Percentiles rank a stretch among this genome's conserved stretches.
These are phyloP conservation scores for Chromis chromis DNA, from an alignment of 2,797 vertebrate species.

Conservation along the genomic window DNA sequence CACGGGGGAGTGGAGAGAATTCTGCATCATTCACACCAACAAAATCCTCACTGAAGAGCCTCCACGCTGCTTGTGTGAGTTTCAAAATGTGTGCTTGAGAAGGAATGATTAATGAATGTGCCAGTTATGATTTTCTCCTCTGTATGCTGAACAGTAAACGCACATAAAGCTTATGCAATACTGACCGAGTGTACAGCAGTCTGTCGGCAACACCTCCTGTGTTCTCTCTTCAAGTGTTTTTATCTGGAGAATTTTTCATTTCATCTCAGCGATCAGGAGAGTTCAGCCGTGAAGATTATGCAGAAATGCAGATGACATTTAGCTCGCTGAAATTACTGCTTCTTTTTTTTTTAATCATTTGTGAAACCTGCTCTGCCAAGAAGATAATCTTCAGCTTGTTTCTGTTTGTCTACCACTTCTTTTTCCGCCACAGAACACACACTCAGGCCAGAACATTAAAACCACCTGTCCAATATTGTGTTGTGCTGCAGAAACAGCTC, in stretches of 20 bases:
- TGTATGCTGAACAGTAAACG: background rate
- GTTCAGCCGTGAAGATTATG: conserved; percentile 24
- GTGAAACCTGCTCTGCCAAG: conserved; percentile 8
- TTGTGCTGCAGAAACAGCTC: no score
- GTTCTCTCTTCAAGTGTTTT: conserved; percentile 12
- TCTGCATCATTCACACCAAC: conserved; percentile 38
- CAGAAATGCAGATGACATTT: conserved; percentile 41
- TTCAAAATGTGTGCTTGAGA: background rate
- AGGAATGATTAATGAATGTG: conserved; percentile 14
- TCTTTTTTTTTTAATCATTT: conserved; percentile 23
- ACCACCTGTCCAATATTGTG: no score
- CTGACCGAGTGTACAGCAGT: background rate
- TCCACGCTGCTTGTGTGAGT: conserved; percentile 9
- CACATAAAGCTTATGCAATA: background rate
- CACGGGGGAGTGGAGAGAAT: conserved; percentile 11
- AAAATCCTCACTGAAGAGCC: conserved; percentile 36
- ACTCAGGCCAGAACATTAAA: no score
- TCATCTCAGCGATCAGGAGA: conserved; percentile 22
- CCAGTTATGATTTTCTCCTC: background rate
- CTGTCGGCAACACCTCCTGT: background rate
- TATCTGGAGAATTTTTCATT: conserved; percentile 21
- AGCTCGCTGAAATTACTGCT: conserved; percentile 17
- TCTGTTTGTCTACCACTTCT: background rate
- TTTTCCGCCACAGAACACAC: no score
- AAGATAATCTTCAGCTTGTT: conserved; percentile 1